Percentiles rank a stretch among this genome's conserved stretches.
phyloP scores from a whole-genome alignment of 1,140 invertebrate genomes.

The Cydia strobilella region DNA sequence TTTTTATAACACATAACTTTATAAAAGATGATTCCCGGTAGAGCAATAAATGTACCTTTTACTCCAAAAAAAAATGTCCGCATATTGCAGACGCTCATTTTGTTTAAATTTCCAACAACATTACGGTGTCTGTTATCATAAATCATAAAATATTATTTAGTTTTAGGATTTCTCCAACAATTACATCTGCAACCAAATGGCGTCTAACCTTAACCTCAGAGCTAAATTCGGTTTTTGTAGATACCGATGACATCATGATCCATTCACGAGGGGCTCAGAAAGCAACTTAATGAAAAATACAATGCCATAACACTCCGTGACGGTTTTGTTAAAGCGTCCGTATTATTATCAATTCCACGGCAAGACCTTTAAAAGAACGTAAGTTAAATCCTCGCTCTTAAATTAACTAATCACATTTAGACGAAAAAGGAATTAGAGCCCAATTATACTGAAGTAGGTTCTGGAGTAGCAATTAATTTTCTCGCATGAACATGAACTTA shows the following conservation, averaged over 20 bases:
- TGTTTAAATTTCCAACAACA: neutral
- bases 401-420: constrained; percentile 25
- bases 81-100: neutral
- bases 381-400: constrained; percentile 15
- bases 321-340: constrained; percentile 46
- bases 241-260: constrained; percentile 44
- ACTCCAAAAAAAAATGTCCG: neutral
- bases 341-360: constrained; percentile 63
- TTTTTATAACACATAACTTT: too few relatives aligned
- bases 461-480: constrained; percentile 8
- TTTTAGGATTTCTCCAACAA: constrained; percentile 18
- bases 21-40: too few relatives aligned
- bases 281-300: constrained; percentile 40
- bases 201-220: constrained; percentile 33
- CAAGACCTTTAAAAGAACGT: constrained; percentile 19
- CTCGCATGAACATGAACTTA: neutral
- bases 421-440: constrained; percentile 7
- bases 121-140: neutral
- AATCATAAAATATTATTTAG: constrained; percentile 7
- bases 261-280: constrained; percentile 39
- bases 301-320: constrained; percentile 51
- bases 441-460: constrained; percentile 10
- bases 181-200: constrained; percentile 26
- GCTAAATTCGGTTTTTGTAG: constrained; percentile 35
- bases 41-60: neutral